Evolutionary conservation across 2,888 invertebrate species (phyloP), one percentile per base, ranked within the genome.

Genomic region (Papilio demoleus): DNA sequence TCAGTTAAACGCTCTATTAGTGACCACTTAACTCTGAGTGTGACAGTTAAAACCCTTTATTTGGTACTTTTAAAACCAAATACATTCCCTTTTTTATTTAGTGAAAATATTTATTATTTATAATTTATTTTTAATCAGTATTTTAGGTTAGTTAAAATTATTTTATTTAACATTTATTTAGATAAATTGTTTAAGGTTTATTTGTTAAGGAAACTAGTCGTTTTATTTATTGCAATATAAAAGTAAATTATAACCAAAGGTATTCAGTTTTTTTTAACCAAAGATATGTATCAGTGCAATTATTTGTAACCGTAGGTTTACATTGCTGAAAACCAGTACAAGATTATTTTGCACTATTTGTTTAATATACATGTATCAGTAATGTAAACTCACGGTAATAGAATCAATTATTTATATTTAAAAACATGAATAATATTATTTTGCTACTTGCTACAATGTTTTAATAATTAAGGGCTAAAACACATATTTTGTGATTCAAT

Each of bases 251-350:
- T 22, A 63, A 47, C 63, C 68, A 63, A 68, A 68, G 67, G n/a
- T 12, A n/a, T 60, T 27, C 8, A 60, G 19, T 67, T 31, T n/a
- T n/a, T 65, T 47, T 22, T 66, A 45, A 70, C 71, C 71, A 72
- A 72, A 72, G 71, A 70, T 42, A 42, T 67, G 19, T 47, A 24
- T 61, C 58, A 60, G 72, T 72, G 72, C 72, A 72, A 72, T 72
- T 42, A 36, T 66, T 56, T 67, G 22, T 61, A n/a, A n/a, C 2
- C 14, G 38, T 38, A 12, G 12, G 14, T 9, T 38, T 38, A 2
- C 38, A 38, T 14, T 38, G 38, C 38, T 3, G 14, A 12, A 38
- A 38, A 8, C n/a, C n/a, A n/a, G n/a, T n/a, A n/a, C n/a, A n/a
- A n/a, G n/a, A n/a, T n/a, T n/a, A n/a, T n/a, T n/a, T n/a, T n/a